Base-by-base conservation (phyloP, 2,113 vertebrate species). In the Chaetodon trifascialis region DNA sequence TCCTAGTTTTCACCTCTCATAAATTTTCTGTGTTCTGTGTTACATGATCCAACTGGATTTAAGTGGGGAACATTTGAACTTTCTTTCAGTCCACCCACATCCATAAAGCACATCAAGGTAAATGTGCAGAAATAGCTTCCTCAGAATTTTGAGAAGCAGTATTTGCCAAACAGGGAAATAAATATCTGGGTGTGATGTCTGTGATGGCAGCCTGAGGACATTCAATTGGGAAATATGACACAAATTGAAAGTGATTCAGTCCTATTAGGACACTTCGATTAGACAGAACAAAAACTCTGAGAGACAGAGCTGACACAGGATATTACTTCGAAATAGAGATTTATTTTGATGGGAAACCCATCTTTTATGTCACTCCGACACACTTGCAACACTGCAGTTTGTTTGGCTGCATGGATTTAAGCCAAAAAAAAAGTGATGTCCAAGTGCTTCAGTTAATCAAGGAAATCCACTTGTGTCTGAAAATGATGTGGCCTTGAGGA, bases 11-110 rank as follows among this genome's bases (percentile, higher is more conserved):
- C 75, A 82, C n/a, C 72, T 78, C 47, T 76, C 60, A 78, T 72
- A 60, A 47, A 67, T 79, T 67, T 79, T 69, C 54, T n/a, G 30
- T 30, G 30, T 25, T 30, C 73, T 34, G 76, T 65, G 49, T 80
- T 87, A 62, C 80, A 84, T 69, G 80, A 86, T 88, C 73, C 66
- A 70, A 63, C 63, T 89, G 69, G 69, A 89, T 90, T 85, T 77
- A 87, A 82, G 71, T 59, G 54, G 64, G 58, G 44, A 75, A 52
- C 64, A 72, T 84, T 73, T 80, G 40, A 80, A 60, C 82, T 89
- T 80, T 75, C 6, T 56, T 82, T 79, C 51, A 47, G 68, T 86
- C 74, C 52, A 58, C 56, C 84, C 62, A 64, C 59, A 54, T 81
- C 49, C 21, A 80, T 77, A 73, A 88, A 82, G 52, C 62, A 49